Conservation (phyloP, 2,113 vertebrate species). For the Pimephales promelas region DNA sequence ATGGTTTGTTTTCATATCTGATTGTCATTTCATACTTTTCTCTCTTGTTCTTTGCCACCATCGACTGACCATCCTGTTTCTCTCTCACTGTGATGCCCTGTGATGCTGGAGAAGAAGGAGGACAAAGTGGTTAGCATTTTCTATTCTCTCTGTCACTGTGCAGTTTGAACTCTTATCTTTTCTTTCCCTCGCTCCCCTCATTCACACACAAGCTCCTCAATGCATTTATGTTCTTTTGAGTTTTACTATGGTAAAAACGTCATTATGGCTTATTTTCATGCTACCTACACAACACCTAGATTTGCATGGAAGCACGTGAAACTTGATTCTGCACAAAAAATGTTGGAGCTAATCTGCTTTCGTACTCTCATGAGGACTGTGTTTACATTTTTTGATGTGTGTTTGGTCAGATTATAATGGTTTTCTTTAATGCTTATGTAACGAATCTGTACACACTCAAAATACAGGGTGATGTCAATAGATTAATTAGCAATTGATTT, state of each 20-base stretch:
- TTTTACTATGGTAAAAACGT: background rate
- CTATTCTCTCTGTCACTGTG: slow-evolving; percentile 7
- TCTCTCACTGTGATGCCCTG: slow-evolving; percentile 32
- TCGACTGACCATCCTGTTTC: background rate
- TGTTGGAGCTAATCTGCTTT: too few species aligned
- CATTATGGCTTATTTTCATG: background rate
- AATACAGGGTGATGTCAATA: background rate
- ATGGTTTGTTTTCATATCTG: slow-evolving; percentile 26
- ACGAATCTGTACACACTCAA: background rate
- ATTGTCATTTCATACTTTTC: slow-evolving; percentile 1
- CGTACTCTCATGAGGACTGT: too few species aligned
- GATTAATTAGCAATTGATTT: background rate
- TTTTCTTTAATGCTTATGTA: background rate
- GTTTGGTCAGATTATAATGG: background rate
- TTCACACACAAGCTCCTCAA: background rate
- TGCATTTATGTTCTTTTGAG: background rate
- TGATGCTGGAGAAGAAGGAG: slow-evolving; percentile 48
- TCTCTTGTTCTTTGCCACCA: slow-evolving; percentile 7
- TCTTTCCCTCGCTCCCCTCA: background rate
- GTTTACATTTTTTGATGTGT: too few species aligned
- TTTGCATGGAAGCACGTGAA: background rate
- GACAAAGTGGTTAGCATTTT: slow-evolving; percentile 52
- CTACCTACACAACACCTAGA: background rate
- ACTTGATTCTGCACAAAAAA: too few species aligned
- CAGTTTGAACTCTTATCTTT: background rate